Conservation (phyloP, 2,113 vertebrate species). For the Alosa alosa region DNA sequence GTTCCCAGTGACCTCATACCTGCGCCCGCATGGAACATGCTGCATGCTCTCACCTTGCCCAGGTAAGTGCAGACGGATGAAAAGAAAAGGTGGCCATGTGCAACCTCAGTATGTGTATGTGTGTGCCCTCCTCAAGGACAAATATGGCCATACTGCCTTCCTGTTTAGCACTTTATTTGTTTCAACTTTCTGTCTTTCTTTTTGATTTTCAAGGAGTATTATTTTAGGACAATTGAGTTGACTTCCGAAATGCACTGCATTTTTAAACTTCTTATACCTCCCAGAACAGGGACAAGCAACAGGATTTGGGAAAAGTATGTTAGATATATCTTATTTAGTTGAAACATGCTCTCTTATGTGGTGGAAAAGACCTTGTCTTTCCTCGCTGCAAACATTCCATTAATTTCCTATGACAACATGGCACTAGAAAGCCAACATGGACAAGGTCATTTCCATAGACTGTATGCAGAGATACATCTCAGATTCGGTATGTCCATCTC, state of each 20-base stretch:
- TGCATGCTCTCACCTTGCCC: constrained; percentile 1
- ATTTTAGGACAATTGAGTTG: neutral
- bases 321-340: neutral
- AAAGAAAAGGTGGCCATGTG: neutral
- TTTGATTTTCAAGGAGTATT: too few species aligned
- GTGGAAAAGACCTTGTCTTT: neutral
- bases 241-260: neutral
- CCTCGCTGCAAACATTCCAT: neutral
- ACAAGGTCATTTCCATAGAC: neutral
- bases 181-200: neutral
- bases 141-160: neutral
- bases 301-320: neutral
- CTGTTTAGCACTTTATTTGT: neutral
- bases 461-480: neutral
- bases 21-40: neutral
- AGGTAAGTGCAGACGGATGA: neutral
- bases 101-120: neutral
- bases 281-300: neutral
- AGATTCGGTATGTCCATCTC: too few species aligned
- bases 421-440: neutral
- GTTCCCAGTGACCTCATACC: neutral
- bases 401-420: neutral
- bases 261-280: neutral
- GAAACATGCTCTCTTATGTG: neutral
- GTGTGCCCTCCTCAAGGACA: neutral